Percentiles rank a stretch among this genome's conserved stretches.
These are phyloP conservation scores for Phoenoteleia sp. DNA, from an alignment of 2,888 invertebrate species.

Conservation along the genomic window DNA sequence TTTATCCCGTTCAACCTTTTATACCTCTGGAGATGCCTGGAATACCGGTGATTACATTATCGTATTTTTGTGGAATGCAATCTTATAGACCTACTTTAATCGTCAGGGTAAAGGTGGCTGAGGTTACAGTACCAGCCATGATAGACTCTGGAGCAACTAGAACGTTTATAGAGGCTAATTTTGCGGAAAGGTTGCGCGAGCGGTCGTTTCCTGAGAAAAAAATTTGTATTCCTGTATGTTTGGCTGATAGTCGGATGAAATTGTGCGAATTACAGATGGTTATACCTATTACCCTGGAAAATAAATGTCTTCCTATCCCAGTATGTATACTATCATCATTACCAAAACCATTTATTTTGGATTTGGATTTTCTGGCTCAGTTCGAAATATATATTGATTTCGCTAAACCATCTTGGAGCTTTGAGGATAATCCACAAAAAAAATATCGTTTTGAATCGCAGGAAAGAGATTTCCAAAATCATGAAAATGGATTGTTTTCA, in stretches of 20 bases:
- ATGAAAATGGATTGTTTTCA: neutral
- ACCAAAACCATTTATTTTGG: neutral
- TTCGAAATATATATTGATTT: neutral
- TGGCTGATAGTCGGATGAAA: neutral
- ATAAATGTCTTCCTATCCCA: neutral
- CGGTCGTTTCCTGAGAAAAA: neutral
- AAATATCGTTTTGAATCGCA: neutral
- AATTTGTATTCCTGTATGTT: neutral
- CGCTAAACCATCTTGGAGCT: neutral
- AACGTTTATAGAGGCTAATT: neutral
- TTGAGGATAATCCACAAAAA: neutral
- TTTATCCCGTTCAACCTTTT: no score
- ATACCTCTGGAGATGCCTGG: no score
- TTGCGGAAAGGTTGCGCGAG: neutral
- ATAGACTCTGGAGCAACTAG: conserved; percentile 2
- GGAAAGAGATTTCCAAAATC: neutral
- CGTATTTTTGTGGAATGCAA: no score
- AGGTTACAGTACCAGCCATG: neutral
- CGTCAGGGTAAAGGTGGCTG: neutral
- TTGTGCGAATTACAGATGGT: neutral
- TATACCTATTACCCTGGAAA: neutral
- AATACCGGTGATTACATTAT: no score
- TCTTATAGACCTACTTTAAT: no score
- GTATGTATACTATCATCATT: neutral
- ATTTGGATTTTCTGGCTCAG: neutral